These are phyloP conservation scores for Echiichthys vipera DNA, from an alignment of 2,797 vertebrate genomes.

Conservation along the genomic window DNA sequence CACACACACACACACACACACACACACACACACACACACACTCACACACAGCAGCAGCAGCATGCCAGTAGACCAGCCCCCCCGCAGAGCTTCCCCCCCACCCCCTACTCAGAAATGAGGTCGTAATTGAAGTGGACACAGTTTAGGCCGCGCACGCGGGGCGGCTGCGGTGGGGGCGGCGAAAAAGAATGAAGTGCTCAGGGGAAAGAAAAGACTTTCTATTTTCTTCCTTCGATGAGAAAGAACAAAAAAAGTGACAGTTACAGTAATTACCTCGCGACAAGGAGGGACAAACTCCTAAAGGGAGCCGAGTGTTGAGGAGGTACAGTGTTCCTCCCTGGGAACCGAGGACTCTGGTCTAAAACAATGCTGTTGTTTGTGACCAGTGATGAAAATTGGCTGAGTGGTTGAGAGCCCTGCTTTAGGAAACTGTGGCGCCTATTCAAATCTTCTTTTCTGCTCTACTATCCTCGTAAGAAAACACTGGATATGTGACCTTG, in stretches of 20 bases:
- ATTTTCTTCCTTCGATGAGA: constrained; percentile 85
- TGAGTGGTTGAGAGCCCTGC: constrained; percentile 70
- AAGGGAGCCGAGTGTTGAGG: constrained; percentile 77
- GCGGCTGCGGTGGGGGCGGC: constrained; percentile 53
- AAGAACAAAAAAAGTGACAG: constrained; percentile 89
- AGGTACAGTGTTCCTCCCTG: constrained; percentile 83
- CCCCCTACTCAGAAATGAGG: constrained; percentile 78
- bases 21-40: constrained; percentile 33
- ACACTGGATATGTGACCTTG: constrained; percentile 77
- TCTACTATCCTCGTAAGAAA: constrained; percentile 69
- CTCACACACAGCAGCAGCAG: constrained; percentile 37
- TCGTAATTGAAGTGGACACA: constrained; percentile 86
- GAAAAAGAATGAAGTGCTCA: constrained; percentile 67
- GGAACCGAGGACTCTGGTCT: constrained; percentile 75
- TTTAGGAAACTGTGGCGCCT: constrained; percentile 67
- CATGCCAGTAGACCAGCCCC: constrained; percentile 61
- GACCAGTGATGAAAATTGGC: constrained; percentile 77
- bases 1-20: constrained; percentile 40
- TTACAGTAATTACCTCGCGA: constrained; percentile 85
- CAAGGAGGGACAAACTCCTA: constrained; percentile 81
- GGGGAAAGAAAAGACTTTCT: constrained; percentile 75
- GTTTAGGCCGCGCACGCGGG: constrained; percentile 72
- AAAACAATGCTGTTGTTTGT: constrained; percentile 83
- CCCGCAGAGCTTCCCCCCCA: constrained; percentile 59
- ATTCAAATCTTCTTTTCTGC: constrained; percentile 77